Conservation (phyloP, 2,888 invertebrate genomes). For the Muschampia plurimacula region DNA sequence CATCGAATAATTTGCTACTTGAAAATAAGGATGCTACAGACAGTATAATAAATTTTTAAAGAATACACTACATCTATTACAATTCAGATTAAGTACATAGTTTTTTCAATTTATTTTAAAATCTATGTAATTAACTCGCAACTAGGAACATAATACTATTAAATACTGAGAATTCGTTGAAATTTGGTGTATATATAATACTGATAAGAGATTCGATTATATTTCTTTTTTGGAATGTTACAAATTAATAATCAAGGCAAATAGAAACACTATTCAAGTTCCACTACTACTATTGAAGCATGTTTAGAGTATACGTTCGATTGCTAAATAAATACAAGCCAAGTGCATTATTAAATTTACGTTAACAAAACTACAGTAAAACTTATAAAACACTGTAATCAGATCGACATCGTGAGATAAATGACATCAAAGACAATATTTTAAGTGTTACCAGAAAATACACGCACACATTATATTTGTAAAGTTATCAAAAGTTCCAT, state of each 20-base stretch:
- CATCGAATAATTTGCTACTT: neutral
- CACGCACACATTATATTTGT: neutral
- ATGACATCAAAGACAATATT: neutral
- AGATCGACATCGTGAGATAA: neutral
- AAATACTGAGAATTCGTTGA: constrained; percentile 23
- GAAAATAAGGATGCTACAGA: neutral
- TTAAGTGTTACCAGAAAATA: neutral
- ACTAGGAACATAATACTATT: neutral
- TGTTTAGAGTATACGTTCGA: neutral
- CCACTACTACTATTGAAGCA: neutral
- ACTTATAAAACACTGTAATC: neutral
- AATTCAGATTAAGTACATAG: constrained; percentile 7
- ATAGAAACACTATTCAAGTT: neutral
- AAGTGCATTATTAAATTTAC: neutral
- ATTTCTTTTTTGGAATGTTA: constrained; percentile 23
- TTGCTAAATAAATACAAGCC: neutral
- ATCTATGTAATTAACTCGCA: neutral
- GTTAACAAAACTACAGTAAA: neutral
- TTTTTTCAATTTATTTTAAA: neutral
- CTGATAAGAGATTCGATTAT: constrained; percentile 12
- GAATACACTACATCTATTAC: neutral
- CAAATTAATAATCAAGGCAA: neutral
- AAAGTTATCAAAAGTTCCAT: neutral
- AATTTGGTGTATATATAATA: constrained; percentile 2
- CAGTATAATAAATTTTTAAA: neutral